These are phyloP conservation scores for Phalacrocorax pelagicus DNA, from an alignment of 2,113 vertebrate genomes.

Conservation along the genomic window DNA sequence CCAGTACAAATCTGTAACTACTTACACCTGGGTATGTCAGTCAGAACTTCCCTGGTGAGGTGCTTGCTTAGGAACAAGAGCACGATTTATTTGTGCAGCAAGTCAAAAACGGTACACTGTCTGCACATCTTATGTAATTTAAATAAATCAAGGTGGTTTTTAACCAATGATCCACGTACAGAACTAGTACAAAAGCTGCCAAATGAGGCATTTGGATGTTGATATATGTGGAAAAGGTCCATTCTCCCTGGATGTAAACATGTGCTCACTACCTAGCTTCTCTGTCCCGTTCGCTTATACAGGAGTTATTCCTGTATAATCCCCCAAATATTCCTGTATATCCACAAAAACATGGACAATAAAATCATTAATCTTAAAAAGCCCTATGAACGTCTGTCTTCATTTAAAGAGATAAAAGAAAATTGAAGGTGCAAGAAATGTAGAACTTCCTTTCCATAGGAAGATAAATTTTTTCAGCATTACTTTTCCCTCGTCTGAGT, in stretches of 20 bases:
- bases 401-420: not conserved
- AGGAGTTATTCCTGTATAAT: not conserved
- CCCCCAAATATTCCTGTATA: not conserved
- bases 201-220: not conserved
- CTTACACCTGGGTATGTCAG: not conserved
- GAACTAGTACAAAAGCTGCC: not conserved
- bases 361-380: not conserved
- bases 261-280: not conserved
- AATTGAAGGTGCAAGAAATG: not conserved
- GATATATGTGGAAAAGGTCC: not conserved
- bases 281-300: not conserved
- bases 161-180: not conserved
- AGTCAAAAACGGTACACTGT: not conserved
- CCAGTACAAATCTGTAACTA: not conserved
- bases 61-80: conserved; percentile 11
- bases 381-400: not conserved
- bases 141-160: not conserved
- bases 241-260: not conserved
- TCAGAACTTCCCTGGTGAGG: not conserved
- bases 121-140: not conserved
- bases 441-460: not conserved
- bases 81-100: not conserved
- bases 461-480: not conserved
- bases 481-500: not conserved
- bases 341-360: not conserved